Evolutionary conservation across 2,113 vertebrate genomes (phyloP), one percentile per base, ranked within the genome.

Genomic region (Phylloscopus trochilus): DNA sequence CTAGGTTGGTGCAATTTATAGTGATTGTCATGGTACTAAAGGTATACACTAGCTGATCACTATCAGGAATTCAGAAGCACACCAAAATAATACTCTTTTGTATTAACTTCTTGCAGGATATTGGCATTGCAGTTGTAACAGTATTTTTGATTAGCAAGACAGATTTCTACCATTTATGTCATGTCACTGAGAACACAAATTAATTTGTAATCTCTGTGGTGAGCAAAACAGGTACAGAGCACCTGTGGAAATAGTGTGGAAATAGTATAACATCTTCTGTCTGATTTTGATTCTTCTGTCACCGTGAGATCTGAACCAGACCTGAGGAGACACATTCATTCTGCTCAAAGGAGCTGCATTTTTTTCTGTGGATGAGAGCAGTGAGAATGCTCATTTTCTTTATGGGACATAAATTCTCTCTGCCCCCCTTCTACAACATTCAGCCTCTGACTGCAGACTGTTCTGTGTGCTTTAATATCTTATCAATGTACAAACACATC

Each of bases 311-410:
- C 46, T 70, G 41, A 76, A 55, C 2, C 11, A 58, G 18, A 73
- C 18, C 46, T 49, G 60, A 3, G 10, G n/a, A 88, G 85, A 74
- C 13, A 39, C 51, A 30, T 59, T 77, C 11, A n/a, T 90, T 76
- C 46, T 73, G 1, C 18, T 66, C 22, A 85, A 58, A 0, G 0
- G 10, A 4, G 0, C 13, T 46, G 39, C 23, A 59, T 51, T 83
- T 77, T 76, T 92, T 83, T 39, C 8, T 47, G 46, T 44, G 27
- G 21, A 63, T 77, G 24, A 89, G 15, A 81, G 24, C 20, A 90
- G 24, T 63, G 35, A 90, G 28, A 84, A 64, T 60, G 20, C 1
- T 26, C 17, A 47, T 77, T 86, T 94, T 87, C 35, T 72, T 73
- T 35, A 7, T 1, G 1, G 23, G 35, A 16, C 9, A 35, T 33